A percentile compares a stretch with the other conserved stretches of the same genome.
phyloP scores from a whole-genome alignment of 2,113 vertebrate genomes.

The Brienomyrus brachyistius region DNA sequence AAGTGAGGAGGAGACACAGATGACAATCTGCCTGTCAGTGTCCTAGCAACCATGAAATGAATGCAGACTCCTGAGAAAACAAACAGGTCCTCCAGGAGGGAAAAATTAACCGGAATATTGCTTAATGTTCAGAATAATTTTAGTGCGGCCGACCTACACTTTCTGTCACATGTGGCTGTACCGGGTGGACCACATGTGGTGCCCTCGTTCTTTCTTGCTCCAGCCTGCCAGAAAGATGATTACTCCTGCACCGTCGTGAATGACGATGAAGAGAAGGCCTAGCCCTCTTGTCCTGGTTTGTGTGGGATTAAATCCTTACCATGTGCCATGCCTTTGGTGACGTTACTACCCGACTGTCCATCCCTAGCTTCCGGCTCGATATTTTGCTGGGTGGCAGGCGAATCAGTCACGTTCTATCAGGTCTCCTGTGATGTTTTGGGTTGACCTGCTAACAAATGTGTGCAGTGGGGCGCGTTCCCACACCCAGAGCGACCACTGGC shows the following conservation, averaged over 20 bases:
- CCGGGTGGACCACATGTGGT: background rate
- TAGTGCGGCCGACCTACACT: background rate
- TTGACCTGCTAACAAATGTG: too few species aligned
- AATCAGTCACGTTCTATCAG: background rate
- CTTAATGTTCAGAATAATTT: background rate
- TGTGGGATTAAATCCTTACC: slow-evolving; percentile 42
- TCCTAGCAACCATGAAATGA: slow-evolving; percentile 35
- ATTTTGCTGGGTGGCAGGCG: background rate
- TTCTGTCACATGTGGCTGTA: background rate
- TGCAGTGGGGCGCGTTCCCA: background rate
- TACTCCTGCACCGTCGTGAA: slow-evolving; percentile 24
- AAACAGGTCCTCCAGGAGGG: slow-evolving; percentile 11
- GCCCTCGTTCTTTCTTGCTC: slow-evolving; percentile 9
- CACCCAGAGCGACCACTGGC: background rate
- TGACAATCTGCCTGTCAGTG: slow-evolving; percentile 30
- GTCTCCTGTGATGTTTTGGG: background rate
- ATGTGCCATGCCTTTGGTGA: slow-evolving; percentile 32
- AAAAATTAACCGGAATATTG: background rate
- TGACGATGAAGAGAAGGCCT: slow-evolving; percentile 16
- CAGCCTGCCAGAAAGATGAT: slow-evolving; percentile 37
- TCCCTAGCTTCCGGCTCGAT: slow-evolving; percentile 20
- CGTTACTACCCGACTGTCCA: slow-evolving; percentile 28
- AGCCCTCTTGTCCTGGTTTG: background rate
- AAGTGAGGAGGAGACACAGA: slow-evolving; percentile 37
- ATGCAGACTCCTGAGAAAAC: slow-evolving; percentile 4